These are phyloP conservation scores for Dione juno DNA, from an alignment of 2,888 invertebrate genomes.

Conservation along the genomic window DNA sequence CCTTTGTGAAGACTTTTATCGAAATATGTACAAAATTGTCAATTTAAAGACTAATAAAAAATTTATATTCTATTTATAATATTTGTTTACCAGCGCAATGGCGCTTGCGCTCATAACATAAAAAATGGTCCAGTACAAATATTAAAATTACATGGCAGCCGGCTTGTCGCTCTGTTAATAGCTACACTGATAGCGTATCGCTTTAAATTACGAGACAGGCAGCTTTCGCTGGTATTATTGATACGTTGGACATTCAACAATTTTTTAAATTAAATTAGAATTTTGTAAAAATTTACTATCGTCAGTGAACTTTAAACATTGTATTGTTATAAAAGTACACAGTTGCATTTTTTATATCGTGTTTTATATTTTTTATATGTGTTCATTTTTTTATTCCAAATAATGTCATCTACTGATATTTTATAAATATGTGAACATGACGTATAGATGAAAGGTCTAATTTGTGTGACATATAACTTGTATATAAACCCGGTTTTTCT, in stretches of 20 bases:
- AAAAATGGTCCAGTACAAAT: conserved; percentile 12
- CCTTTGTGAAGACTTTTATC: too few species aligned
- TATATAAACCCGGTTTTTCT: conserved; percentile 13
- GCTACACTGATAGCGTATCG: conserved; percentile 38
- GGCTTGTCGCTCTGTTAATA: conserved; percentile 42
- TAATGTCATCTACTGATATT: neutral
- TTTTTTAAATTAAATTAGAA: neutral
- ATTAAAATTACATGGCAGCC: conserved; percentile 32
- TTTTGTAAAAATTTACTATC: neutral
- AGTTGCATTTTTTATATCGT: too few species aligned
- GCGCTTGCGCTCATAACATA: neutral
- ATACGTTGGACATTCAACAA: conserved; percentile 11
- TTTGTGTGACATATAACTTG: conserved; percentile 17
- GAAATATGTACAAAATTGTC: too few species aligned
- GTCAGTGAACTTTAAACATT: neutral
- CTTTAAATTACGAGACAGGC: conserved; percentile 36
- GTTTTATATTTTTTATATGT: neutral
- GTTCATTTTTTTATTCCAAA: neutral
- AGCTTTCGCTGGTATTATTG: conserved; percentile 40
- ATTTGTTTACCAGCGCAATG: neutral
- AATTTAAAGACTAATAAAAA: too few species aligned
- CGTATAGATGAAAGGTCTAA: conserved; percentile 22
- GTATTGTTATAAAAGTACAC: neutral
- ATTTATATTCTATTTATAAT: too few species aligned
- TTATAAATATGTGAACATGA: neutral